phyloP scores from a whole-genome alignment of 2,113 vertebrate species.

The Paracyprichromis sp. region DNA sequence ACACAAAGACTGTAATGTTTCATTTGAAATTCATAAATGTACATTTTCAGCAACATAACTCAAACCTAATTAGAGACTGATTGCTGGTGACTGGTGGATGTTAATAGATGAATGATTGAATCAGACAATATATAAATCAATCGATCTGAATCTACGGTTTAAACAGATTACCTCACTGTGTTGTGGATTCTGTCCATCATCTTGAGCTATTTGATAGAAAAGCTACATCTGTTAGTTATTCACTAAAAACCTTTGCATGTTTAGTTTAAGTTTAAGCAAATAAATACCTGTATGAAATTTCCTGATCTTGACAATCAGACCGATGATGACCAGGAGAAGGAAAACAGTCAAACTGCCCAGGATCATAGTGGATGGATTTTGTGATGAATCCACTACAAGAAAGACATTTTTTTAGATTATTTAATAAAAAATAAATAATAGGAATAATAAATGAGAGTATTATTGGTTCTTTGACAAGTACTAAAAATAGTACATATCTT shows the following conservation, averaged over 20 bases:
- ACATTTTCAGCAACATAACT: accelerated
- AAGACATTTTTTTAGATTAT: background rate
- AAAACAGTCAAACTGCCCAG: background rate
- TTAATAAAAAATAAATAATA: too few relatives aligned
- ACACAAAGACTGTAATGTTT: too few relatives aligned
- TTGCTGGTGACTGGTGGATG: accelerated
- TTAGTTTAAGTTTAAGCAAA: accelerated
- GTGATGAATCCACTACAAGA: background rate
- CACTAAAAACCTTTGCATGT: accelerated
- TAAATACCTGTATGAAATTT: background rate
- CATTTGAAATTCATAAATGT: accelerated
- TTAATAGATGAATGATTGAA: accelerated
- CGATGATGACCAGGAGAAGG: accelerated
- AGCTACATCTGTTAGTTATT: accelerated
- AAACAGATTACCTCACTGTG: background rate
- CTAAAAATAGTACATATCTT: accelerated
- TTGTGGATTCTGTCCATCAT: background rate
- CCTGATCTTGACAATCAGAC: accelerated
- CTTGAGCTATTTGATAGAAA: accelerated
- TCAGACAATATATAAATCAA: background rate
- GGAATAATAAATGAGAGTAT: too few relatives aligned
- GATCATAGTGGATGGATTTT: accelerated
- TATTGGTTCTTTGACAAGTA: accelerated
- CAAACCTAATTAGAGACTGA: accelerated
- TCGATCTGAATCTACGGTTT: accelerated